Percentiles rank a stretch among this genome's conserved stretches.
Evolutionary conservation across 2,113 vertebrate species (phyloP).

Genomic region (Anoura caudifer): DNA sequence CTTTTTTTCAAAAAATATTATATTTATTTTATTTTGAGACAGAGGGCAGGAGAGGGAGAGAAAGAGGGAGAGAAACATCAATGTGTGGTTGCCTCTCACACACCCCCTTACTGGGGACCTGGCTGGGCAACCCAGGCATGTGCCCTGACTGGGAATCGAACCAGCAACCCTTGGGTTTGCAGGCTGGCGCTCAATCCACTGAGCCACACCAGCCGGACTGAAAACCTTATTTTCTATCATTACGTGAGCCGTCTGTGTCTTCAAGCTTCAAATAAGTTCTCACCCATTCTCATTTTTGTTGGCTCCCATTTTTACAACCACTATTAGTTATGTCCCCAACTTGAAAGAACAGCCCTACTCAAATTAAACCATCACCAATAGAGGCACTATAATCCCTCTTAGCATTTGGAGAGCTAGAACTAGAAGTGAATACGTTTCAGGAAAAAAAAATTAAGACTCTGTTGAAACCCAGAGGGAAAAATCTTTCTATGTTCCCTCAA

Average conservation of each 20-base stretch:
- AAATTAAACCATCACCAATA: background rate
- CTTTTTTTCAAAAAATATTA: too few species aligned
- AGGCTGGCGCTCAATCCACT: too few species aligned
- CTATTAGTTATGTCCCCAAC: background rate
- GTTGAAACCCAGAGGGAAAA: conserved; percentile 69
- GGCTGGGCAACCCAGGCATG: too few species aligned
- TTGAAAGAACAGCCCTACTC: background rate
- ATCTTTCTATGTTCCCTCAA: conserved; percentile 65
- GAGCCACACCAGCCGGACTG: too few species aligned
- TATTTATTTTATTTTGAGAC: too few species aligned
- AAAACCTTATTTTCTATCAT: background rate
- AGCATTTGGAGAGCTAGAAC: background rate
- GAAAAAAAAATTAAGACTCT: conserved; percentile 60
- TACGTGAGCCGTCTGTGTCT: background rate
- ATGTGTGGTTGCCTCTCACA: too few species aligned
- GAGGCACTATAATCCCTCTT: background rate
- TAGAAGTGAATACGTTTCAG: conserved; percentile 5
- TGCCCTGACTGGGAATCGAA: too few species aligned
- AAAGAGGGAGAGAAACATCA: too few species aligned
- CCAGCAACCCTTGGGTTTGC: too few species aligned
- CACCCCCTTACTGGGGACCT: too few species aligned
- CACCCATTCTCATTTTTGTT: background rate
- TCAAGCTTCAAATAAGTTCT: background rate
- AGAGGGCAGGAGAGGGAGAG: too few species aligned
- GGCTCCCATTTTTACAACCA: background rate